phyloP scores from a whole-genome alignment of 2,797 vertebrate species.

The Steatocranus sp. region DNA sequence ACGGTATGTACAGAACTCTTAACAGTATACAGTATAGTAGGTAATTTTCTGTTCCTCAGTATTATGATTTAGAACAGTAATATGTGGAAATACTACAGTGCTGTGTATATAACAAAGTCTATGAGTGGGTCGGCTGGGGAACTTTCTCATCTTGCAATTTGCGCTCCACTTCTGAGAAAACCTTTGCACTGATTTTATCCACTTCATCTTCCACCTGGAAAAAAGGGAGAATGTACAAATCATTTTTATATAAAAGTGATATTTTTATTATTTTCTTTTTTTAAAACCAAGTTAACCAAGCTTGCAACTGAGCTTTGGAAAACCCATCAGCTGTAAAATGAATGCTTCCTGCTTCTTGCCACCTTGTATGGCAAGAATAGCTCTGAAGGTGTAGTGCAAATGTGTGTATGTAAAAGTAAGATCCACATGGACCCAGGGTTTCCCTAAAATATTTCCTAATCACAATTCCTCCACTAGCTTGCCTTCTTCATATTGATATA shows the following conservation, averaged over 20 bases:
- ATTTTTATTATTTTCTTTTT: not conserved
- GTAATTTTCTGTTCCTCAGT: not conserved
- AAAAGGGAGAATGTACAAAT: not conserved
- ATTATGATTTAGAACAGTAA: not conserved
- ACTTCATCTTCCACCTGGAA: slow-evolving; percentile 80
- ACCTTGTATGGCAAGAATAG: not conserved
- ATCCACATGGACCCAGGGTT: not conserved
- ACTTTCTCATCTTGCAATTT: slow-evolving; percentile 70
- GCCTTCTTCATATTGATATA: not conserved
- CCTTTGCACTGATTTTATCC: slow-evolving; percentile 76
- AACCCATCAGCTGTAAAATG: not conserved
- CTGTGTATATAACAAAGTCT: not conserved
- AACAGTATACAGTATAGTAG: slow-evolving; percentile 3
- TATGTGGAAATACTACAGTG: not conserved
- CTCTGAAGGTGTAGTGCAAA: not conserved
- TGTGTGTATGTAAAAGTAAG: not conserved
- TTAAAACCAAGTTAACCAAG: not conserved
- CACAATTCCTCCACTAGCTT: not conserved
- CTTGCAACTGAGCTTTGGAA: not conserved
- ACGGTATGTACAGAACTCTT: slow-evolving; percentile 4
- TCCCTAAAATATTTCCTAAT: not conserved
- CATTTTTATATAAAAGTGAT: not conserved
- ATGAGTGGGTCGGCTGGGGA: not conserved
- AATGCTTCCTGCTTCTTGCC: not conserved
- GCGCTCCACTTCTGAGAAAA: slow-evolving; percentile 74